These are phyloP conservation scores for Siniperca chuatsi DNA, from an alignment of 2,113 vertebrate genomes.

Conservation along the genomic window DNA sequence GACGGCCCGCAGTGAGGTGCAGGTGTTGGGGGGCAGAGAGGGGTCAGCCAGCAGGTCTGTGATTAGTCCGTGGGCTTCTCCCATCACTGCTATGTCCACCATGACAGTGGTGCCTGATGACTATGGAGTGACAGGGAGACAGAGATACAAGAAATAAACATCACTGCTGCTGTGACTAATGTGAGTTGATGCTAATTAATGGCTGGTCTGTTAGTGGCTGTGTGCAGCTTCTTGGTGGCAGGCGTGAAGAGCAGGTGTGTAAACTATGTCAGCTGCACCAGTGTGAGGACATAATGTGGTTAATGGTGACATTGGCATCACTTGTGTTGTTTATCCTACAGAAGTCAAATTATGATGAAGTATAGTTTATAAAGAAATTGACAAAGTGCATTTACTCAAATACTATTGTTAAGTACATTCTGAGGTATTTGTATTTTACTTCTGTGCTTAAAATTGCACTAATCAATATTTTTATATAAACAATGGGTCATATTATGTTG, in stretches of 20 bases:
- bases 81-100: constrained; percentile 98
- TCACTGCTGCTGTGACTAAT: constrained; percentile 25
- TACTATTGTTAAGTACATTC: neutral
- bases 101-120: constrained; percentile 95
- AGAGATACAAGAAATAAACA: constrained; percentile 36
- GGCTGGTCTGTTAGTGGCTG: neutral
- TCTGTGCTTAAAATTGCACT: neutral
- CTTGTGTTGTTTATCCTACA: constrained; percentile 29
- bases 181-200: constrained; percentile 21
- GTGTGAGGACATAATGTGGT: constrained; percentile 38
- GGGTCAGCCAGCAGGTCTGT: constrained; percentile 96
- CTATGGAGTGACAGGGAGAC: constrained; percentile 75
- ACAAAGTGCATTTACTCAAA: neutral
- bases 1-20: constrained; percentile 93
- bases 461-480: neutral
- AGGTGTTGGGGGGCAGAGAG: constrained; percentile 93
- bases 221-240: constrained; percentile 9
- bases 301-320: constrained; percentile 36
- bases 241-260: constrained; percentile 33
- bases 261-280: constrained; percentile 33
- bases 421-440: neutral
- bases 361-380: too few relatives aligned
- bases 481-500: neutral
- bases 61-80: constrained; percentile 97
- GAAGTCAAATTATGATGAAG: neutral